These are phyloP conservation scores for Apteryx owenii DNA, from an alignment of 2,113 vertebrate species.

Conservation along the genomic window DNA sequence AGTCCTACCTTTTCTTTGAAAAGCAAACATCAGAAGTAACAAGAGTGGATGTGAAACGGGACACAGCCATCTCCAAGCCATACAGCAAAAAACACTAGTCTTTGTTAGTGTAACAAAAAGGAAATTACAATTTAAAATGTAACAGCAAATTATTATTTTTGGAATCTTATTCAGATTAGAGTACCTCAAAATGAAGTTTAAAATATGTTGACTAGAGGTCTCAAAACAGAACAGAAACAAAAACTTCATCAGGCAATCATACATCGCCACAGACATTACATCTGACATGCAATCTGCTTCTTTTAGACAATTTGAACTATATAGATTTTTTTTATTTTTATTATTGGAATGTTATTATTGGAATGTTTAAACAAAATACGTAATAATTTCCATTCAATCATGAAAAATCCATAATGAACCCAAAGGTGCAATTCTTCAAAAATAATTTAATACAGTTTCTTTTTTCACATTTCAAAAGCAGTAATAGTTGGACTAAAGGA, in stretches of 20 bases:
- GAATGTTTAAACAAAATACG: neutral
- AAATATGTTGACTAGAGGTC: neutral
- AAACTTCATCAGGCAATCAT: neutral
- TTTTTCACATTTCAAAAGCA: neutral
- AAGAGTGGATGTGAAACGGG: neutral
- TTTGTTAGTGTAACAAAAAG: neutral
- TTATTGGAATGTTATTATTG: neutral
- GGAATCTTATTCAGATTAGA: neutral
- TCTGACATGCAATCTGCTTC: neutral
- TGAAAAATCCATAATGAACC: neutral
- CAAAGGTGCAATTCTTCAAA: neutral
- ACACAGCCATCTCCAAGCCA: neutral
- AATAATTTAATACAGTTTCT: neutral
- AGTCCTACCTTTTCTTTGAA: neutral
- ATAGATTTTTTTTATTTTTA: neutral
- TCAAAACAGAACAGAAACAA: neutral
- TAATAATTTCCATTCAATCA: neutral
- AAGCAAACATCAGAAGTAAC: neutral
- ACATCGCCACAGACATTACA: neutral
- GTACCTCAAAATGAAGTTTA: neutral
- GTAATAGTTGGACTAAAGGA: neutral
- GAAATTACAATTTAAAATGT: neutral
- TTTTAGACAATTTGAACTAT: neutral
- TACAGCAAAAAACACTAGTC: neutral
- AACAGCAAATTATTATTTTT: neutral